Conservation (phyloP, 1,140 invertebrate species). For the Drosophila willistoni region DNA sequence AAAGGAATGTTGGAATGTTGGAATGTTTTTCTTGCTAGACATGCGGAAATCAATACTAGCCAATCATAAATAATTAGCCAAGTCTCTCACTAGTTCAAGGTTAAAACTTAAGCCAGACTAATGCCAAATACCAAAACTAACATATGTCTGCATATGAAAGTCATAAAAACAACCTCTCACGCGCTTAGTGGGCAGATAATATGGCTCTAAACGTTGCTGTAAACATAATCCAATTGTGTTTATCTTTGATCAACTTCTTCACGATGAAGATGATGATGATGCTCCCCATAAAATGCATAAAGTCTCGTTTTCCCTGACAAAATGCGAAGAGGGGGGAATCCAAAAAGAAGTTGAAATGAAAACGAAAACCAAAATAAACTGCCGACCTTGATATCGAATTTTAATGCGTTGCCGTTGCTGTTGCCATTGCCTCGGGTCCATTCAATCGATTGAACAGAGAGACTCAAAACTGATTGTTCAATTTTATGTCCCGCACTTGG, state of each 20-base stretch:
- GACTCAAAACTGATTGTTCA: constrained; percentile 39
- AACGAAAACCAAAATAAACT: constrained; percentile 39
- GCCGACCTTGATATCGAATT: constrained; percentile 67
- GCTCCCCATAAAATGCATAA: constrained; percentile 38
- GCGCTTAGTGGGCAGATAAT: constrained; percentile 33
- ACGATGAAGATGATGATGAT: constrained; percentile 12
- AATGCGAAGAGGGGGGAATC: background rate
- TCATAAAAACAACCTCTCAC: constrained; percentile 23
- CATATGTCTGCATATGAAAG: constrained; percentile 44
- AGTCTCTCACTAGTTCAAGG: constrained; percentile 67
- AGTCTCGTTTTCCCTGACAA: constrained; percentile 46
- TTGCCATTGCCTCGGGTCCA: constrained; percentile 49
- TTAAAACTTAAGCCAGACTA: constrained; percentile 40
- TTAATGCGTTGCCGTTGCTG: constrained; percentile 55
- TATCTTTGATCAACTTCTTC: constrained; percentile 25
- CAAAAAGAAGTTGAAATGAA: background rate
- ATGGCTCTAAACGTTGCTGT: constrained; percentile 33
- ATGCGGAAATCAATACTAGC: constrained; percentile 34
- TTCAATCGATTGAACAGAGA: constrained; percentile 62
- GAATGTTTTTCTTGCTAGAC: constrained; percentile 25
- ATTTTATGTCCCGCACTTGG: constrained; percentile 3
- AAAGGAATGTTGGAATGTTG: constrained; percentile 56
- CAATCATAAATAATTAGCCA: constrained; percentile 6
- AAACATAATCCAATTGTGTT: constrained; percentile 29
- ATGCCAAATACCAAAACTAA: constrained; percentile 51